Conservation (phyloP, 2,888 invertebrate species). For the Hybos culiciformis region DNA sequence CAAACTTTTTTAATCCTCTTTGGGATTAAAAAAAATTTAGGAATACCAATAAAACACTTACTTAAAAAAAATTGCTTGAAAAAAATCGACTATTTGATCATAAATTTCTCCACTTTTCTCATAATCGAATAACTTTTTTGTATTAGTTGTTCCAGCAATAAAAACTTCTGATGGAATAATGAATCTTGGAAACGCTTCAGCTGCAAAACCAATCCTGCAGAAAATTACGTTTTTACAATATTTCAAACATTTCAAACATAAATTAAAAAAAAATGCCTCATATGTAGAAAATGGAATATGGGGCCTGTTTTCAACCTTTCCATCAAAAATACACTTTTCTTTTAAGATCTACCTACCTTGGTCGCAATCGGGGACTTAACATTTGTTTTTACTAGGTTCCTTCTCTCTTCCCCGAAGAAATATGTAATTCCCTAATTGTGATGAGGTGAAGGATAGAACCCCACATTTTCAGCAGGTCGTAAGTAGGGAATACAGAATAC, state of each 20-base stretch:
- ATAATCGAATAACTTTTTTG: constrained; percentile 52
- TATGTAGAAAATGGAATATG: constrained; percentile 2
- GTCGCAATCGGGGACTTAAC: too few relatives aligned
- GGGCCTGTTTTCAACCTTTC: too few relatives aligned
- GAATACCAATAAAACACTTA: constrained; percentile 27
- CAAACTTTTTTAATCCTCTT: not conserved
- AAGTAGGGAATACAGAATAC: too few relatives aligned
- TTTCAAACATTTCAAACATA: constrained; percentile 17
- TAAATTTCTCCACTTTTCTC: constrained; percentile 55
- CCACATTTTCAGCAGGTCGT: too few relatives aligned
- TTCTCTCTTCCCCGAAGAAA: too few relatives aligned
- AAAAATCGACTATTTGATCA: constrained; percentile 73
- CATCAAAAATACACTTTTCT: too few relatives aligned
- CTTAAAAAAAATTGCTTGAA: constrained; percentile 82
- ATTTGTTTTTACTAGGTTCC: too few relatives aligned
- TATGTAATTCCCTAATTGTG: too few relatives aligned
- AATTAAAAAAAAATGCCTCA: too few relatives aligned
- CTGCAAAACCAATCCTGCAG: constrained; percentile 78
- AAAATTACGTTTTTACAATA: constrained; percentile 1
- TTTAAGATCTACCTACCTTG: too few relatives aligned
- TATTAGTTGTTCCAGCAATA: constrained; percentile 46
- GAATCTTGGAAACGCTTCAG: constrained; percentile 75
- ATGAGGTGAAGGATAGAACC: too few relatives aligned
- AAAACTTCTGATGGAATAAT: constrained; percentile 70
- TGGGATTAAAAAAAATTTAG: not conserved